Conservation (phyloP, 2,797 vertebrate species). For the Pogoniulus pusillus region DNA sequence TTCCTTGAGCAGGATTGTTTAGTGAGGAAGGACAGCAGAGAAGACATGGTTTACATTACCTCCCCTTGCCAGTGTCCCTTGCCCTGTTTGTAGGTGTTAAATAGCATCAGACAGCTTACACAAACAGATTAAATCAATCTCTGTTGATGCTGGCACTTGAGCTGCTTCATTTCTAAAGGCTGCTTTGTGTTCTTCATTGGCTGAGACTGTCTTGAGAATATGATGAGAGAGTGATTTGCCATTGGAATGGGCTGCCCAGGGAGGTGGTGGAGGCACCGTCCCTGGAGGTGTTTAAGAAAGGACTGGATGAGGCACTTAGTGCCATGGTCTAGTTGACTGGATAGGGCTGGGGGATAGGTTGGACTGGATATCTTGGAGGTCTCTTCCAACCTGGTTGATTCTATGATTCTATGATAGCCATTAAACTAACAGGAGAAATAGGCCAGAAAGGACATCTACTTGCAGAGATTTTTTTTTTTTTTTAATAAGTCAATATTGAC, state of each 20-base stretch:
- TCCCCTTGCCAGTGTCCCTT: neutral
- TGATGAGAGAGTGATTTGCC: too few species aligned
- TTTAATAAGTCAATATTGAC: neutral
- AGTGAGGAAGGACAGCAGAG: neutral
- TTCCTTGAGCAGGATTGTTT: neutral
- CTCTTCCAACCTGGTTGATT: too few species aligned
- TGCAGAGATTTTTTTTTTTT: neutral
- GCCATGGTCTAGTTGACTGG: too few species aligned
- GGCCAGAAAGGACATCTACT: neutral
- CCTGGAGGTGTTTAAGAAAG: too few species aligned
- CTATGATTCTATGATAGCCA: too few species aligned
- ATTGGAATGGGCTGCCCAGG: too few species aligned
- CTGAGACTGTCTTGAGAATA: neutral
- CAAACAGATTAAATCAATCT: neutral
- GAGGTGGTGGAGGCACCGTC: too few species aligned
- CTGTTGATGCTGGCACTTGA: neutral
- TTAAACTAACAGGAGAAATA: neutral
- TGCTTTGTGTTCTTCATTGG: accelerated
- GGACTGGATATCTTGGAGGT: too few species aligned
- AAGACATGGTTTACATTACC: neutral
- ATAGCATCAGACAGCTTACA: neutral
- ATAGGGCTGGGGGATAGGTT: too few species aligned
- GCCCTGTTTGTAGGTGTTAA: neutral
- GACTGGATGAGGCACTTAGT: too few species aligned
- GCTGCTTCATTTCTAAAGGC: neutral